These are phyloP conservation scores for Xenentodon cancila DNA, from an alignment of 2,797 vertebrate species.

Conservation along the genomic window DNA sequence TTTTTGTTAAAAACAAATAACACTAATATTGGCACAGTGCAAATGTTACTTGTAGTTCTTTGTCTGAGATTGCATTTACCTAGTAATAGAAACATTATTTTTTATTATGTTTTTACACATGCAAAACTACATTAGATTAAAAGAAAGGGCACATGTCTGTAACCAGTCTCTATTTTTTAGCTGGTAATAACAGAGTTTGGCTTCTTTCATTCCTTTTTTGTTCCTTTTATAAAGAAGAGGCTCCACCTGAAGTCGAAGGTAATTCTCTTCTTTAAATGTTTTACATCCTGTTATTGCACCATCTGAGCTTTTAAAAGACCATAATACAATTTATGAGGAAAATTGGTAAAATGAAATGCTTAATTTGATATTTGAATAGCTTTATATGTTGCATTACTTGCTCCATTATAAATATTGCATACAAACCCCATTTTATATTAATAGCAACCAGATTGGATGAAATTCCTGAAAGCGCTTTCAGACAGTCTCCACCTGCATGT, in stretches of 20 bases:
- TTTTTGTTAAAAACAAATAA: too few species aligned
- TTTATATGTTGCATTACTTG: background rate
- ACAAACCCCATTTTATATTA: conserved; percentile 2
- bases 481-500: background rate
- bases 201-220: conserved; percentile 29
- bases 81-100: too few species aligned
- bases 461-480: background rate
- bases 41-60: too few species aligned
- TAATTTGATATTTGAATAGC: background rate
- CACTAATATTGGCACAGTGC: too few species aligned
- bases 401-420: conserved; percentile 2
- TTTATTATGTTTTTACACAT: background rate
- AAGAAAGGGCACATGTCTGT: background rate
- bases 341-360: background rate
- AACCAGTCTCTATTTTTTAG: conserved; percentile 3
- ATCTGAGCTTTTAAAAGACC: conserved; percentile 1
- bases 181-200: conserved; percentile 2
- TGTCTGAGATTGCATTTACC: too few species aligned
- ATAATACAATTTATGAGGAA: conserved; percentile 1
- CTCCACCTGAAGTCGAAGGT: conserved; percentile 66
- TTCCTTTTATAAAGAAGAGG: conserved; percentile 48
- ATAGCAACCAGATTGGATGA: background rate
- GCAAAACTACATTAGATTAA: background rate
- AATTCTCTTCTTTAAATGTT: conserved; percentile 21
- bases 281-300: background rate